Conservation (phyloP, 2,797 vertebrate species). For the Diplodus sargus region DNA sequence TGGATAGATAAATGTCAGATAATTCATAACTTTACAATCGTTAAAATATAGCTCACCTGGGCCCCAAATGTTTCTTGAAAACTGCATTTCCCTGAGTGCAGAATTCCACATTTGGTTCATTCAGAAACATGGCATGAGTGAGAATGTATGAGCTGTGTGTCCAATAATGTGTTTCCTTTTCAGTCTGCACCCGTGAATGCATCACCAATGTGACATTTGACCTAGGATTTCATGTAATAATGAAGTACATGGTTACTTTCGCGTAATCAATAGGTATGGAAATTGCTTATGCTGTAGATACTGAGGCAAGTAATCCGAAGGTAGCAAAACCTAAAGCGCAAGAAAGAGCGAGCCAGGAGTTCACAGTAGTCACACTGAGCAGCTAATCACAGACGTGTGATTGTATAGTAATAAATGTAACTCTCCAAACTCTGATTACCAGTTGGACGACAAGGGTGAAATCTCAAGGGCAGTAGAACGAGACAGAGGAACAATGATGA, state of each 20-base stretch:
- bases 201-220: constrained; percentile 37
- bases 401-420: constrained; percentile 57
- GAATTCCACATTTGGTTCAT: not conserved
- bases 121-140: not conserved
- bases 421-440: constrained; percentile 66
- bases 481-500: constrained; percentile 59
- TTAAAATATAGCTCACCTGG: not conserved
- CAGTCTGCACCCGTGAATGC: not conserved
- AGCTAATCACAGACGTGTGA: constrained; percentile 59
- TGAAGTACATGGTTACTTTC: constrained; percentile 14
- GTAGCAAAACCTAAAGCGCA: constrained; percentile 17
- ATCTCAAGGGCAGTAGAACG: constrained; percentile 67
- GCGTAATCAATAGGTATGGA: constrained; percentile 35
- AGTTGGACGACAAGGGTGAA: constrained; percentile 56
- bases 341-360: constrained; percentile 22
- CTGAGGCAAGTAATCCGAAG: constrained; percentile 25
- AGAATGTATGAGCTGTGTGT: not conserved
- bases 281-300: constrained; percentile 51
- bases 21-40: constrained; percentile 12
- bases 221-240: constrained; percentile 24
- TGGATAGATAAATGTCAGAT: constrained; percentile 30
- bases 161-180: constrained; percentile 33
- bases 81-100: not conserved
- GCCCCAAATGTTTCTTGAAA: not conserved
- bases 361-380: constrained; percentile 34